These are phyloP conservation scores for Mesoligia furuncula DNA, from an alignment of 2,888 invertebrate genomes.

Conservation along the genomic window DNA sequence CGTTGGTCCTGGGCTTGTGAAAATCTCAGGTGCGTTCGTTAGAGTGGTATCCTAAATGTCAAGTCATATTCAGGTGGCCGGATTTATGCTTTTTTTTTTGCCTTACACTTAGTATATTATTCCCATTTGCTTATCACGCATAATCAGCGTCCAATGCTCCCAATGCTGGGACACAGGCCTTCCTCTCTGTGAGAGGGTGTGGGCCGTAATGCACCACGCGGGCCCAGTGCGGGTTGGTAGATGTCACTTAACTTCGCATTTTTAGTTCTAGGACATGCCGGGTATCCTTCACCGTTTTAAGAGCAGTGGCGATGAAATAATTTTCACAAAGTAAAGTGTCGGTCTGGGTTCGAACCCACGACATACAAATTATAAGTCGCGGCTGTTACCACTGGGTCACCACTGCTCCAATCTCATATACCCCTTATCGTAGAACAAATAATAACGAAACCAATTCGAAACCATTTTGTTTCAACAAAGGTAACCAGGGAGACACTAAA, in stretches of 20 bases:
- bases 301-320: neutral
- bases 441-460: neutral
- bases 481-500: slow-evolving; percentile 14
- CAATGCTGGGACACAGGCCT: neutral
- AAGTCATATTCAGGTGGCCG: slow-evolving; percentile 47
- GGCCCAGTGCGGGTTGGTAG: neutral
- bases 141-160: too few species aligned
- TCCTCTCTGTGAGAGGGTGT: neutral
- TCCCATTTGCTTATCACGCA: neutral
- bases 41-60: slow-evolving; percentile 62
- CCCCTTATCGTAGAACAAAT: neutral
- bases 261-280: neutral
- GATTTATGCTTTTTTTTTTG: slow-evolving; percentile 8
- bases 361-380: neutral
- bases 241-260: neutral
- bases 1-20: slow-evolving; percentile 62
- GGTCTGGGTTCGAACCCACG: neutral
- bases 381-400: neutral
- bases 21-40: slow-evolving; percentile 71
- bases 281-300: neutral
- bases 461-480: slow-evolving; percentile 15
- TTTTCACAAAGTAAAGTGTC: neutral
- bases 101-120: neutral
- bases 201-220: neutral
- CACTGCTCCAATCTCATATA: neutral